Base-by-base conservation (phyloP, 2,888 invertebrate species). In the Macroteleia sp. region DNA sequence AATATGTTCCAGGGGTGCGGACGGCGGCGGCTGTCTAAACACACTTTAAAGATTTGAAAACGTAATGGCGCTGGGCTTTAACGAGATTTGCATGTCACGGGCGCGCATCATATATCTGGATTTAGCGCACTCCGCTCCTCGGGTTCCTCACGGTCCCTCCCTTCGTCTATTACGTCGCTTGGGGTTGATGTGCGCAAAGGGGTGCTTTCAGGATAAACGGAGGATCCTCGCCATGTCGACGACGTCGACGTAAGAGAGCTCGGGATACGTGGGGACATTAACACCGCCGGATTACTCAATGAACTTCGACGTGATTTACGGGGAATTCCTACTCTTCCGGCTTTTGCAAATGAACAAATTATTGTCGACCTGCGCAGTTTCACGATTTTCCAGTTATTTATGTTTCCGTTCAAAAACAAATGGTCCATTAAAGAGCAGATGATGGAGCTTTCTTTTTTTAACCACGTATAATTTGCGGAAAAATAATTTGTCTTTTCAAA, bases 11-110 rank as follows among this genome's bases (percentile, higher is more conserved):
- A 69, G 79, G 67, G 80, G 81, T 62, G 74, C 75, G 82, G 82
- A 85, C 85, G 81, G 82, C 79, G 86, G 86, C 87, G 88, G 85
- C 91, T 91, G 89, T 91, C 90, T 90, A 91, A 91, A 91, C 89
- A 91, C 90, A 90, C 91, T 91, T 91, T 91, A 91, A 91, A 91
- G 91, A 91, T 91, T 91, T 90, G 90, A 90, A 91, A 91, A 91
- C 89, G 90, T 90, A 91, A 91, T 91, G 90, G 90, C 87, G 88
- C 79, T 85, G 87, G 90, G 90, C 88, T 91, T 91, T 90, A 88
- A 88, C 88, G 87, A 90, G 90, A 91, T 91, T 91, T 91, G 91
- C 91, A 91, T 91, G 90, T 90, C 90, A 90, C 90, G 90, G 85
- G 88, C 86, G 89, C 88, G 91, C 91, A 91, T 91, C 90, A 90